Base-by-base conservation (phyloP, 2,113 vertebrate genomes). In the Columba livia region DNA sequence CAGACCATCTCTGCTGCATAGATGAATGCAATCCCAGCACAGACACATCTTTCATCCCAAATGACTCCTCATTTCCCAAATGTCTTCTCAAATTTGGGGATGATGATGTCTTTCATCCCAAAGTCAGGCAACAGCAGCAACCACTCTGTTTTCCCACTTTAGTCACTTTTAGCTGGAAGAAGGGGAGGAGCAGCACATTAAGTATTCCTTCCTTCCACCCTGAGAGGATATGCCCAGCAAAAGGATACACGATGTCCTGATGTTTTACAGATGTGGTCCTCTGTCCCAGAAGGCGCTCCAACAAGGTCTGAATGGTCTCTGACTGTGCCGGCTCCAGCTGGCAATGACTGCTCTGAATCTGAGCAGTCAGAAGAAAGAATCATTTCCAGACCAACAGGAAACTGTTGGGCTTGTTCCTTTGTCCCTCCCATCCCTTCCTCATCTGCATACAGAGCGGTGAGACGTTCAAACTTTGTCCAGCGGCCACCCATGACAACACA, bases 201-300 rank as follows among this genome's bases (percentile, higher is more conserved):
- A 92, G 11, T 28, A 42, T 32, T 20, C 21, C 47, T 38, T 80
- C 40, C 48, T 72, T 19, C 54, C 6, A 15, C 25, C 25, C 51
- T 28, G 62, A 69, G 77, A 81, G 36, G 36, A 28, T 32, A n/a
- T 66, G 58, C 61, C 50, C 62, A 89, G 74, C 74, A 69, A 97
- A 47, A 98, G 97, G 98, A 98, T 98, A 98, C 98, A 98, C 72
- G 72, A 98, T 86, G 69, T 97, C 96, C 60, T 94, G 95, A 36
- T 69, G 74, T 48, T 40, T 83, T 4, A 40, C 53, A 71, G 53
- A 79, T 6, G 28, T 10, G 3, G 23, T 78, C 69, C 58, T 89
- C 38, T 79, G 84, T 28, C 66, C n/a, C 15, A 38, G n/a, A 28
- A 98, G 94, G 36, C 12, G 61, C 69, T 98, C 90, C 88, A 98